These are phyloP conservation scores for Nephrotoma flavescens DNA, from an alignment of 2,888 invertebrate species.

Conservation along the genomic window DNA sequence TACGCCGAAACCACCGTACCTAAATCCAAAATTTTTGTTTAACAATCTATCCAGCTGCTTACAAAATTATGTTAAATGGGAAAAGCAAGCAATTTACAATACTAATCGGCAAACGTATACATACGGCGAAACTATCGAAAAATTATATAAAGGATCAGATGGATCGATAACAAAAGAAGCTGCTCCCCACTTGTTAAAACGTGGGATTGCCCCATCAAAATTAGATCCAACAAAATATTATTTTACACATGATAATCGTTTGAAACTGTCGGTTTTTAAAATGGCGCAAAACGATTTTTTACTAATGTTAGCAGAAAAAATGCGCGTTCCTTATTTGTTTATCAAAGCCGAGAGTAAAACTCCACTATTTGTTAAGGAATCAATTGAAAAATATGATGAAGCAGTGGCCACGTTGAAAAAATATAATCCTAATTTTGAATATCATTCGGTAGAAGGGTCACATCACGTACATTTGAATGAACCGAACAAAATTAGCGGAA, in stretches of 20 bases:
- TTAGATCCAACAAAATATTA: conserved; percentile 42
- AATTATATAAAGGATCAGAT: conserved; percentile 38
- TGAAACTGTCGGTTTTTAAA: conserved; percentile 30
- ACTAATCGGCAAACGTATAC: conserved; percentile 46
- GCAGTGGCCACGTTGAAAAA: conserved; percentile 37
- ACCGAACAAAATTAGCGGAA: conserved; percentile 41
- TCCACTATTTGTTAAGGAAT: not conserved
- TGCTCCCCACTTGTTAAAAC: conserved; percentile 38
- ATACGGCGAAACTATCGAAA: conserved; percentile 44
- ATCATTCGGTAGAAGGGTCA: conserved; percentile 46
- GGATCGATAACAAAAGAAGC: conserved; percentile 42
- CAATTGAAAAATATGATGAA: conserved; percentile 26
- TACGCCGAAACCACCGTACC: conserved; percentile 23
- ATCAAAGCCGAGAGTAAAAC: conserved; percentile 34
- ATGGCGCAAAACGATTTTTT: conserved; percentile 31
- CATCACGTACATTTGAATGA: conserved; percentile 62
- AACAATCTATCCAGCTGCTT: conserved; percentile 26
- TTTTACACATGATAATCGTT: conserved; percentile 43
- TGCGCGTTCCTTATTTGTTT: conserved; percentile 48
- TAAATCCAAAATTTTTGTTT: conserved; percentile 21
- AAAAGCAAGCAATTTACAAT: conserved; percentile 27
- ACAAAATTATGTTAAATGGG: conserved; percentile 34
- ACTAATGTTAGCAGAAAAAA: conserved; percentile 36
- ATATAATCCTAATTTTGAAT: conserved; percentile 39
- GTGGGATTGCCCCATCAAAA: conserved; percentile 41